These are phyloP conservation scores for Lacerta viridis DNA, from an alignment of 2,797 vertebrate genomes.

Conservation along the genomic window DNA sequence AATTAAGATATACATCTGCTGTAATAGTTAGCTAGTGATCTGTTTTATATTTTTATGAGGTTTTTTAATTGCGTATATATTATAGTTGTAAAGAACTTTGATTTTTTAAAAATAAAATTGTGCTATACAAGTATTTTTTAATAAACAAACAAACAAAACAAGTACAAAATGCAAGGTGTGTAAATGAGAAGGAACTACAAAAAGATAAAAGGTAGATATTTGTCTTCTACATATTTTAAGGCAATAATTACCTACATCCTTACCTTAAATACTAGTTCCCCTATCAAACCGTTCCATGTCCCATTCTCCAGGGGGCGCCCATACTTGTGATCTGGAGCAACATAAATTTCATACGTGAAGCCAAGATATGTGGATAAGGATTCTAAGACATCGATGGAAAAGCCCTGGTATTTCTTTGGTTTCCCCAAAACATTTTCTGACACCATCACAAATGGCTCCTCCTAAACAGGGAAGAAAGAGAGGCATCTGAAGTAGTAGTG, in stretches of 20 bases:
- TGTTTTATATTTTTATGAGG: too few species aligned
- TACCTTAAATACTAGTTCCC: slow-evolving; percentile 97
- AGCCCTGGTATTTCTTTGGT: slow-evolving; percentile 98
- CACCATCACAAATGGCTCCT: slow-evolving; percentile 99
- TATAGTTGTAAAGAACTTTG: too few species aligned
- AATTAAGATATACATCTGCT: too few species aligned
- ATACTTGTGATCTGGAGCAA: slow-evolving; percentile 96
- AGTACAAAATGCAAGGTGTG: background rate
- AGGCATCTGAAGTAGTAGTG: slow-evolving; percentile 31
- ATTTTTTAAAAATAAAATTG: too few species aligned
- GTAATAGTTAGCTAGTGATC: too few species aligned
- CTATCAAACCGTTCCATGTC: slow-evolving; percentile 96
- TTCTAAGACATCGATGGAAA: slow-evolving; percentile 96
- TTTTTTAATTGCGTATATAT: too few species aligned
- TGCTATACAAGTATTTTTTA: too few species aligned
- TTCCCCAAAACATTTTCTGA: slow-evolving; percentile 98
- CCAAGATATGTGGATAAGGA: slow-evolving; percentile 96
- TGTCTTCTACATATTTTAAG: background rate
- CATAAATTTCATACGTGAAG: slow-evolving; percentile 98
- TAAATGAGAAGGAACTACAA: background rate
- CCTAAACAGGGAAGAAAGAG: slow-evolving; percentile 81
- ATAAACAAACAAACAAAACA: too few species aligned
- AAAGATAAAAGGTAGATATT: background rate
- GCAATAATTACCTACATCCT: slow-evolving; percentile 61
- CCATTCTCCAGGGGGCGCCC: slow-evolving; percentile 94